Base-by-base conservation (phyloP, 2,797 vertebrate genomes). In the Pseudomugil tenellus region DNA sequence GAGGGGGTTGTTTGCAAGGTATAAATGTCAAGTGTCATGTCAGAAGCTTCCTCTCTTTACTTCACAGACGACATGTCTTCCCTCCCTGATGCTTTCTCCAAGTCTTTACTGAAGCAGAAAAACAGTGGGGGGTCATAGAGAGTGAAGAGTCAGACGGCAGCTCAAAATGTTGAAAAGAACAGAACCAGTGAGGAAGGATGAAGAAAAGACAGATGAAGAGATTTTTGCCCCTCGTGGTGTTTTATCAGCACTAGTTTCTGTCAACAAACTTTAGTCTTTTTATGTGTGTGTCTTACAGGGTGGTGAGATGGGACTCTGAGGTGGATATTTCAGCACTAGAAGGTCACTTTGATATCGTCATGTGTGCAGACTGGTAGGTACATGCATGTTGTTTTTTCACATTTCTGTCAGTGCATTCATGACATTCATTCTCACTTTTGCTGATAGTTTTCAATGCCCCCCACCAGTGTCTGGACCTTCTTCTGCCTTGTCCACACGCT, bases 291-390 rank as follows among this genome's bases (percentile, higher is more conserved):
- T 91, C 73, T 75, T 93, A 72, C 93, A 99, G 98, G 91, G 88
- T 98, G 93, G 92, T 99, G 88, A 95, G 96, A 93, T 99, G 98
- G 98, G 98, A 99, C 96, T 96, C 95, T 90, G 96, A 98, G 92
- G 91, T 91, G 79, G 97, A 98, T 88, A 94, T 99, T 88, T 95
- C 96, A 85, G 92, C 95, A 80, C 90, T 98, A 85, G 96, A 98
- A 94, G 95, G 96, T 94, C 96, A 95, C 94, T 99, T 98, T 93
- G 97, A 99, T 92, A 93, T 97, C 91, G 92, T 99, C 95, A 95
- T 99, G 95, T 99, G 97, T 93, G 97, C 97, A 89, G 97, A 99
- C 96, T 98, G 98, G 98, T 99, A 96, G 94, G 97, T 95, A 0
- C 21, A 49, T 53, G 58, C 60, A 55, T 57, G 67, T n/a, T n/a